Evolutionary conservation across 2,888 invertebrate genomes (phyloP), one percentile per base, ranked within the genome.

Genomic region (Enchytraeus crypticus): DNA sequence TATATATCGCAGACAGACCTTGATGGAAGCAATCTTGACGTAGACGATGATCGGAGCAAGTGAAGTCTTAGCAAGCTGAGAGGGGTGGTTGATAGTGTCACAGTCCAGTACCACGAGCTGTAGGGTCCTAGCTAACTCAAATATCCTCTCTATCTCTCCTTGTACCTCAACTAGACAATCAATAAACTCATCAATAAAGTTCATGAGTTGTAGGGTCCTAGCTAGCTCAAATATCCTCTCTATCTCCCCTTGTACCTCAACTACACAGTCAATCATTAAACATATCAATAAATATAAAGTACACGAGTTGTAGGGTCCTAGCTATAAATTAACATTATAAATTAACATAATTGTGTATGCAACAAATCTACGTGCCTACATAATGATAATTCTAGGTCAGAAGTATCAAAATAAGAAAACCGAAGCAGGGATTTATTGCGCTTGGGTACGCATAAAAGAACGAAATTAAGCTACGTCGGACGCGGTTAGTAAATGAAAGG

Each of bases 81-180:
- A 95, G 70, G 97, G 97, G 83, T 97, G 97, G 84, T 98, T 98
- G 82, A 98, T 97, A 73, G 98, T 99, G 84, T 99, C 98, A 84
- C 98, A 99, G 84, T 98, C 98, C 77, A 98, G 84, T 71, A 98
- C 96, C 71, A 97, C 95, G 76, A 96, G 84, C 84, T 93, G 89
- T 73, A 98, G 85, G 63, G 95, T 92, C 73, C 97, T 85, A 67
- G 98, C 95, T 80, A 99, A 83, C 83, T 99, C 98, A 82, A 99
- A 98, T 82, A 98, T 99, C 79, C 98, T 85, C 83, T 99, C 98
- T 76, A 99, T 98, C 83, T 98, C 98, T 69, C 91, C 88, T 83
- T 91, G 87, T 65, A 93, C 92, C 81, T 92, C 91, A 66, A 88
- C 89, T 81, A 69, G 8, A 76, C n/a, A n/a, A n/a, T n/a, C n/a